A percentile compares a stretch with the other conserved stretches of the same genome.
phyloP scores from a whole-genome alignment of 2,797 vertebrate species.

The Bradypus variegatus region DNA sequence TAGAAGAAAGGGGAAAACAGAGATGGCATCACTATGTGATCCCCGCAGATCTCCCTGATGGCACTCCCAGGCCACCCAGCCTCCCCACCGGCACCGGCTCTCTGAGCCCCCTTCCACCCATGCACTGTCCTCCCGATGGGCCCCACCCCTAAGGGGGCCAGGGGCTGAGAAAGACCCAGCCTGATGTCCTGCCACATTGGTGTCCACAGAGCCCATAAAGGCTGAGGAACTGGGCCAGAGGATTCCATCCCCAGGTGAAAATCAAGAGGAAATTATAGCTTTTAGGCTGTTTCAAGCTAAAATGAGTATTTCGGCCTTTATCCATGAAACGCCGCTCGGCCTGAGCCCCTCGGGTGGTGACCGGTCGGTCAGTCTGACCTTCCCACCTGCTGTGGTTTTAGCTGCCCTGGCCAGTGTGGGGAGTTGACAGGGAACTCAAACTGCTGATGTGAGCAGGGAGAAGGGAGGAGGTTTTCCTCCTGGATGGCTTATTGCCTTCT shows the following conservation, averaged over 20 bases:
- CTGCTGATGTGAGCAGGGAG: not conserved
- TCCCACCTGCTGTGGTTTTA: not conserved
- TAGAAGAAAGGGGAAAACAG: not conserved
- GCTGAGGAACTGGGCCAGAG: not conserved
- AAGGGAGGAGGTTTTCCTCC: conserved; percentile 26
- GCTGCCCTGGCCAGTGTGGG: not conserved
- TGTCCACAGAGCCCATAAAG: not conserved
- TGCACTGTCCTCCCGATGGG: not conserved
- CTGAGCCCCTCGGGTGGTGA: not conserved
- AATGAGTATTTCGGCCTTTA: not conserved
- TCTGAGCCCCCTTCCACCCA: not conserved
- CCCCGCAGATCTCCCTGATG: not conserved
- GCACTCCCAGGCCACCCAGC: not conserved
- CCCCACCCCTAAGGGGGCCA: not conserved
- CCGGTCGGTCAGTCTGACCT: not conserved
- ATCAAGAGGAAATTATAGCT: not conserved
- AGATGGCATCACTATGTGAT: not conserved
- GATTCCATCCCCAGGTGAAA: not conserved
- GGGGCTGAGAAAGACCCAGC: not conserved
- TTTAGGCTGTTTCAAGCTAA: not conserved
- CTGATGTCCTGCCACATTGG: not conserved
- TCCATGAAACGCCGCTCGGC: not conserved
- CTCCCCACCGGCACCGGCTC: not conserved
- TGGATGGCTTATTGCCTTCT: conserved; percentile 49
- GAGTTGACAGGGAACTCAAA: not conserved